Base-by-base conservation (phyloP, 2,888 invertebrate genomes). In the Piscicola geometra region DNA sequence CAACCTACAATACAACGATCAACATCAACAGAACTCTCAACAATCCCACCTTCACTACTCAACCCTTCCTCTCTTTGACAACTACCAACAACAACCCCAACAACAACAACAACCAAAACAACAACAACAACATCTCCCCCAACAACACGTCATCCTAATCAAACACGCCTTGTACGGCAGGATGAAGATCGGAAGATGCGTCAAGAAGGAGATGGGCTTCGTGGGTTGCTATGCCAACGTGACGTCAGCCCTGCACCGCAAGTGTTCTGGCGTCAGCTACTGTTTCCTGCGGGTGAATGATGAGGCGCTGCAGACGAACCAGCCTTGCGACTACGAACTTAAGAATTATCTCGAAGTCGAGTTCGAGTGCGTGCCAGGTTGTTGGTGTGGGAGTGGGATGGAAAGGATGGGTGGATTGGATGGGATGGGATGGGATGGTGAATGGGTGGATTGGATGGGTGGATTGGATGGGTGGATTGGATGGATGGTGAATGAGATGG, bases 171-270 rank as follows among this genome's bases (percentile, higher is more conserved):
- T 77, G 33, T 78, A 78, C 64, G 78, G 78, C 30, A 70, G 78
- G 35, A 78, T 78, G 78, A 72, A 35, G 1, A 47, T 77, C 32
- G 78, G 78, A 18, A 66, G 70, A 67, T 78, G 78, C 64, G 78
- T 77, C 36, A 76, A 77, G 76, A 76, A 75, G 67, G 78, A 75
- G 68, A 77, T 78, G 33, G 78, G 78, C 47, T 78, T 76, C 75
- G 71, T 78, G 47, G 78, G 78, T 32, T 78, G 78, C 71, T 77
- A 74, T 66, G 50, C 77, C 64, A 75, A 78, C 75, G 77, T 78
- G 25, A 73, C 77, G 5, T 50, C 50, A 21, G 64, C 76, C 64
- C 35, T 70, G 30, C 77, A 77, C 68, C 75, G 76, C 25, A 71
- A 76, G 66, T 78, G 78, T 72, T 78, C 78, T 1, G 78, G 76